Evolutionary conservation across 2,888 invertebrate species (phyloP), one percentile per base, ranked within the genome.

Genomic region (Eristalis arbustorum): DNA sequence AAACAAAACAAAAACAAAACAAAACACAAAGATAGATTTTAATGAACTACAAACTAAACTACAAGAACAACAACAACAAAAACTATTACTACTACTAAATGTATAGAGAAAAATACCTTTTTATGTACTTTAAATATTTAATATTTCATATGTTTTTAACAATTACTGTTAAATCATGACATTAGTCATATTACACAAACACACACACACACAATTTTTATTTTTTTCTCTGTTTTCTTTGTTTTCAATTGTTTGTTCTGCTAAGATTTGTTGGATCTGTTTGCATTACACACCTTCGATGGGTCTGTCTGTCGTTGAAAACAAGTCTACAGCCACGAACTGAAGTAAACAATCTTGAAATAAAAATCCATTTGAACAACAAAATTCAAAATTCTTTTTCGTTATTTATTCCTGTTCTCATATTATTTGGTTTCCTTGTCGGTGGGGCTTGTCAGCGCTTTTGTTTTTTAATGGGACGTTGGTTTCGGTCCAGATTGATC

Each of bases 91-190:
- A 84, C 69, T 74, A 79, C 83, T 87, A 87, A 83, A 78, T 87
- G 87, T 87, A 87, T 79, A 83, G 83, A 78, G 37, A 82, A 77
- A 72, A 37, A 79, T 64, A 75, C 72, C 79, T 79, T 82, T 87
- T 82, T 83, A 87, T 83, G 87, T 87, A 87, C 78, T 87, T 87
- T 83, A 83, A 87, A 83, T 87, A 83, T 75, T 87, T 78, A 83
- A 59, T 83, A 83, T 78, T 78, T 77, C 78, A 71, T 87, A 78
- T 87, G 62, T 87, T 87, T 82, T 83, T 72, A 74, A 83, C 71
- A 63, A 37, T 79, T 62, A 81, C 73, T 79, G 87, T 87, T 87
- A 87, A 75, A 72, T 83, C 83, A 87, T 87, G 87, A 87, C 87
- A 87, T 77, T 74, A 77, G 85, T 85, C 85, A 82, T 71, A 82